A percentile compares a stretch with the other conserved stretches of the same genome.
Evolutionary conservation across 2,797 vertebrate genomes (phyloP).

Genomic region (Lepilemur ruficaudatus): DNA sequence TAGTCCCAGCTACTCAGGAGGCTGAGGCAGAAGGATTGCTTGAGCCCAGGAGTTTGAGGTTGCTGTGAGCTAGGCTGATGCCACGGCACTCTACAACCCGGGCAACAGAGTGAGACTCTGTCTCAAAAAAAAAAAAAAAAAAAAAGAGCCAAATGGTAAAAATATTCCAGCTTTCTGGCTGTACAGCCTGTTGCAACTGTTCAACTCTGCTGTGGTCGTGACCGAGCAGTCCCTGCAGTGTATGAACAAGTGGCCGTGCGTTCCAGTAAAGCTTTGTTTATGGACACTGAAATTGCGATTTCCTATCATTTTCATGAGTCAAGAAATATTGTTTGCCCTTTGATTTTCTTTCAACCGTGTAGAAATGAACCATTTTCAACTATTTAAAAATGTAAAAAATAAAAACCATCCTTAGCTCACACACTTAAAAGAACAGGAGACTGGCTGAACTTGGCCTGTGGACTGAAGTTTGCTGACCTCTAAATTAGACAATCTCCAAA

Average conservation of each 20-base stretch:
- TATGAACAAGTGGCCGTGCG: fast-evolving
- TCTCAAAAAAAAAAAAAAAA: no score
- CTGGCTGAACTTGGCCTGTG: background rate
- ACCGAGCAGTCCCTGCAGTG: background rate
- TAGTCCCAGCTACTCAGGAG: no score
- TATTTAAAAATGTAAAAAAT: background rate
- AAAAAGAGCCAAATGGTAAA: background rate
- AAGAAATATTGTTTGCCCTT: background rate
- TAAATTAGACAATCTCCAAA: background rate
- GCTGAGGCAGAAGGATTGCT: no score
- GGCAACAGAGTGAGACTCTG: no score
- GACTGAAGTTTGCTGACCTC: background rate
- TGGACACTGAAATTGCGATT: background rate
- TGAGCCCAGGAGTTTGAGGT: no score
- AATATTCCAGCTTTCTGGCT: background rate
- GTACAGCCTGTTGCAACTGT: fast-evolving
- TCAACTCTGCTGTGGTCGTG: fast-evolving
- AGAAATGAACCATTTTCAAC: background rate
- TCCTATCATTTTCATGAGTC: background rate
- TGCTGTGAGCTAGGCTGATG: no score
- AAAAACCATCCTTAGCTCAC: background rate
- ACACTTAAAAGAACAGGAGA: background rate
- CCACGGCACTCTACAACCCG: no score
- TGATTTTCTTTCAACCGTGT: background rate
- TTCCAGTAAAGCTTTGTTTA: background rate